A percentile compares a stretch with the other conserved stretches of the same genome.
phyloP scores from a whole-genome alignment of 2,113 vertebrate genomes.

The Otolemur garnettii region DNA sequence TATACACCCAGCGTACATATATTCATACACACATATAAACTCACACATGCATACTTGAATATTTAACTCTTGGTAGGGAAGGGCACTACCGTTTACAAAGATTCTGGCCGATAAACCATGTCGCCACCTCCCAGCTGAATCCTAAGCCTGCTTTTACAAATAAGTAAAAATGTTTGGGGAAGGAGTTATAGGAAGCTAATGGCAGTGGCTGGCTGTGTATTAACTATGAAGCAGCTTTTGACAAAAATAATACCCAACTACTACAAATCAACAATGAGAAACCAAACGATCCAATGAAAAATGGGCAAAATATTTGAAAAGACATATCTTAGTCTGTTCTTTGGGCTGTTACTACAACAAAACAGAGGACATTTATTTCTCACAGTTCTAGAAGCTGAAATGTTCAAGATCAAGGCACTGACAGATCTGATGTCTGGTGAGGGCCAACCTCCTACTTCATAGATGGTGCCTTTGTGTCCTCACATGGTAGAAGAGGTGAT shows the following conservation, averaged over 20 bases:
- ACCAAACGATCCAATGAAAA: neutral
- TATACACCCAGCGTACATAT: neutral
- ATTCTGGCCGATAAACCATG: neutral
- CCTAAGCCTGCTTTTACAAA: neutral
- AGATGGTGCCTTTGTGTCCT: neutral
- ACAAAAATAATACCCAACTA: neutral
- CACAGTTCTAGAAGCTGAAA: neutral
- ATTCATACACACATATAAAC: neutral
- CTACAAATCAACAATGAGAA: neutral
- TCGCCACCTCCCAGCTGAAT: neutral
- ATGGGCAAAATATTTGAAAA: neutral
- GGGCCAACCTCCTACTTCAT: neutral
- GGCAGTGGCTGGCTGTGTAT: neutral
- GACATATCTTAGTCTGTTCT: neutral
- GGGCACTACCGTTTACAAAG: neutral
- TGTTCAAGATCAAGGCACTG: neutral
- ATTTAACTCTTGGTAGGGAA: neutral
- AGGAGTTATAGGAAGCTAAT: neutral
- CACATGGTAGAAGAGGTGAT: neutral
- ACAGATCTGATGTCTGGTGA: neutral
- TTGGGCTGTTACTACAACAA: neutral
- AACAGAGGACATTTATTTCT: neutral
- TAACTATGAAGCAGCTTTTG: neutral
- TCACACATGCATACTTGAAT: neutral
- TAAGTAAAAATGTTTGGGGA: neutral